Evolutionary conservation across 53 echinoderm and acorn worm species (phyloP).

Genomic region (Mesocentrotus franciscanus): DNA sequence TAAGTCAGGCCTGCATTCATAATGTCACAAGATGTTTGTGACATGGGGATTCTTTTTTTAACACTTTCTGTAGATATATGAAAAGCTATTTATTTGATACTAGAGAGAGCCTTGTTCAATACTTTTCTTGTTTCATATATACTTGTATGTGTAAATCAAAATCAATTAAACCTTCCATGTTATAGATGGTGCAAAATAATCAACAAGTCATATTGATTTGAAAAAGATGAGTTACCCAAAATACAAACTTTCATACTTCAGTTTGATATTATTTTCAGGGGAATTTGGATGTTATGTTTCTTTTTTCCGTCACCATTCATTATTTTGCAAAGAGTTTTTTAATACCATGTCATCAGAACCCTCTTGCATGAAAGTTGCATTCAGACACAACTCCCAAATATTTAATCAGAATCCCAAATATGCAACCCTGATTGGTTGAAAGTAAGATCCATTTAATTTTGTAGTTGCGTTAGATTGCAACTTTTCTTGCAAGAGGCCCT

Average conservation of each 20-base stretch:
- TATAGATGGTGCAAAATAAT: conserved; percentile 27
- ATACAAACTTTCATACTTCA: neutral
- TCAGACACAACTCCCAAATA: too few species aligned
- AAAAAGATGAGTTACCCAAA: neutral
- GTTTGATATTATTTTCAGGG: neutral
- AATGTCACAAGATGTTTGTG: neutral
- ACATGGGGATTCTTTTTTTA: neutral
- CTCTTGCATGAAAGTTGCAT: too few species aligned
- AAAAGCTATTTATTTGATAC: conserved; percentile 65
- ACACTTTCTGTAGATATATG: conserved; percentile 58
- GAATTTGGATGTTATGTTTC: neutral
- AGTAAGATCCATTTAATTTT: too few species aligned
- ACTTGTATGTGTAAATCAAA: neutral
- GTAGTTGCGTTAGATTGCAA: too few species aligned
- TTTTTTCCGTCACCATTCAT: neutral
- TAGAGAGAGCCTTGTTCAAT: conserved; percentile 60
- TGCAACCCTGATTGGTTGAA: too few species aligned
- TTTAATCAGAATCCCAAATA: too few species aligned
- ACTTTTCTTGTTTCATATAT: conserved; percentile 50
- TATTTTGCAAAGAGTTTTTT: neutral
- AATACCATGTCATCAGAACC: too few species aligned
- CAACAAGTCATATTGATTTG: neutral
- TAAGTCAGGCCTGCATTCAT: neutral
- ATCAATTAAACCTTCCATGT: conserved; percentile 22
- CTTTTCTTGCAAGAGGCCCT: too few species aligned